These are phyloP conservation scores for Oxyruncus cristatus DNA, from an alignment of 2,113 vertebrate species.

Conservation along the genomic window DNA sequence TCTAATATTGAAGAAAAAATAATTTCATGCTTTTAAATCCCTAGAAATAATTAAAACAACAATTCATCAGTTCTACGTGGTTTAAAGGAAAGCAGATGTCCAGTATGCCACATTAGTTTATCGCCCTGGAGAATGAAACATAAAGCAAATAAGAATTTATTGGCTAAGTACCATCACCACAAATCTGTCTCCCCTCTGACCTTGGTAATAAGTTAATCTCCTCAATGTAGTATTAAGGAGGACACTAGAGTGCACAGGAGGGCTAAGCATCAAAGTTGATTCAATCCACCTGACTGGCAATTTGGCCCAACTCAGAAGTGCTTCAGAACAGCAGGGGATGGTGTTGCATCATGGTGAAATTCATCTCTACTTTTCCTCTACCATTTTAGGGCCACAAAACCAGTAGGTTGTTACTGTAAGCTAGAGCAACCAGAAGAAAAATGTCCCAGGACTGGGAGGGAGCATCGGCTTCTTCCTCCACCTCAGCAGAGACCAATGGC, in stretches of 20 bases:
- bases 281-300: neutral
- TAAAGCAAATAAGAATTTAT: neutral
- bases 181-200: neutral
- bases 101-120: neutral
- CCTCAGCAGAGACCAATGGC: neutral
- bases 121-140: neutral
- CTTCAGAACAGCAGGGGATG: neutral
- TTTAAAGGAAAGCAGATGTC: neutral
- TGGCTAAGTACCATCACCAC: neutral
- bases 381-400: neutral
- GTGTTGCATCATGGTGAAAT: neutral
- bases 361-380: neutral
- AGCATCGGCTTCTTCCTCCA: neutral
- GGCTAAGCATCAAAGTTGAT: neutral
- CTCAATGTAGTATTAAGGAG: neutral
- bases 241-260: neutral
- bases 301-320: neutral
- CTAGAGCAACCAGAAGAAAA: neutral
- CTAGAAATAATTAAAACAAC: neutral
- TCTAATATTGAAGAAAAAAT: neutral
- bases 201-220: neutral
- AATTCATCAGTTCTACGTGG: neutral
- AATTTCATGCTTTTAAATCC: neutral
- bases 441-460: rapidly evolving
- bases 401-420: neutral